Base-by-base conservation (phyloP, 2,888 invertebrate genomes). In the Diaprepes abbreviatus region DNA sequence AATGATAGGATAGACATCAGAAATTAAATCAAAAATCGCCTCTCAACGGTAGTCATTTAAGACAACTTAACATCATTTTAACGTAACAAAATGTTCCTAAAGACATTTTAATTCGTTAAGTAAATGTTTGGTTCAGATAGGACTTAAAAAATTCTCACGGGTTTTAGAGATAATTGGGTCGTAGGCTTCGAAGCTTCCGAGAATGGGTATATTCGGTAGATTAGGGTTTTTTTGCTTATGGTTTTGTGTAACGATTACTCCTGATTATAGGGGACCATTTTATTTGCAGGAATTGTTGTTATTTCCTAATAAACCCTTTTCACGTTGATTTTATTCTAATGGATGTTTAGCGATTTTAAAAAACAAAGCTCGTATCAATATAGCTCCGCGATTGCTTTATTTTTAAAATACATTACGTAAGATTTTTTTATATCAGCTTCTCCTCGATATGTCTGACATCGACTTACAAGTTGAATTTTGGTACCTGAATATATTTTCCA, bases 1-100 rank as follows among this genome's bases (percentile, higher is more conserved):
- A 70, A 70, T 70, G 38, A 60, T 55, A 48, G 59, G 24, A 36
- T 12, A 14, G 33, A 24, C 38, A 28, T 38, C 9, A 38, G 24
- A 52, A 52, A 52, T 63, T 52, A 63, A 63, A 52, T 52, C 63
- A 52, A 21, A 45, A 45, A 48, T 38, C 65, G 19, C 21, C 28
- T 43, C 10, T 24, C 38, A 36, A 69, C 69, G 70, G 70, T 70
- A 70, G 70, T 70, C 70, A 65, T 65, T 70, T 70, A 70, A 52
- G 65, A 36, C 65, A 65, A 48, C 43, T 58, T 57, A 62, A 55
- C 21, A 38, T 35, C 4, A 16, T 43, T 43, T 43, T 43, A 43
- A 43, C 19, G 21, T 50, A 24, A 45, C 43, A 45, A 65, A 55
- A 36, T 40, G 48, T 16, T 14, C 24, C 35, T 70, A 70, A 70